These are phyloP conservation scores for Macrostomum lignano DNA, from an alignment of 1,140 invertebrate genomes.

Conservation along the genomic window DNA sequence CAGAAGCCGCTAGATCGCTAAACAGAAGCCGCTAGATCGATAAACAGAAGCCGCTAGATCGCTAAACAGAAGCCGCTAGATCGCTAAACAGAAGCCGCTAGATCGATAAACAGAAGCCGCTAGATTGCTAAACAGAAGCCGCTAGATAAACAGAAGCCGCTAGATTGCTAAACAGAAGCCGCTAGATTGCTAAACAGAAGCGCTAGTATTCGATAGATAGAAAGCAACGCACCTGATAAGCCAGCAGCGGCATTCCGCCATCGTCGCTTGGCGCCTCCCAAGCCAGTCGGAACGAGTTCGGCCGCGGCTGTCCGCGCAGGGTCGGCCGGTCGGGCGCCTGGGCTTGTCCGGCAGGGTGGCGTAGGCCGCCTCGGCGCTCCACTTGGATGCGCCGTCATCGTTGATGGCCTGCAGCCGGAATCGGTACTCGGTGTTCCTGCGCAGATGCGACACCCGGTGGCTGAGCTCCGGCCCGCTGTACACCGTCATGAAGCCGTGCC, in stretches of 20 bases:
- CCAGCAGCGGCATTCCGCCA: not conserved
- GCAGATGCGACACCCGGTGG: slow-evolving; percentile 37
- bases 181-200: no score
- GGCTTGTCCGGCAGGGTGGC: slow-evolving; percentile 45
- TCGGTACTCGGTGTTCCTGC: slow-evolving; percentile 43
- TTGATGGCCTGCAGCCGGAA: slow-evolving; percentile 47
- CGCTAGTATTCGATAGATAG: no score
- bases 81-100: no score
- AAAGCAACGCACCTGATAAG: no score
- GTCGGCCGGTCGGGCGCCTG: slow-evolving; percentile 30
- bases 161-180: no score
- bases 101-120: no score
- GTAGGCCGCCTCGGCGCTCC: slow-evolving; percentile 46
- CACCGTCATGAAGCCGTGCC: slow-evolving; percentile 44
- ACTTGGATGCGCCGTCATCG: slow-evolving; percentile 46
- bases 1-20: no score
- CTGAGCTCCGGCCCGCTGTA: slow-evolving; percentile 43
- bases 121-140: no score
- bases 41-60: no score
- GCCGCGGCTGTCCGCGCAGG: slow-evolving; percentile 46
- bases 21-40: no score
- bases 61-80: no score
- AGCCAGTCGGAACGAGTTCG: slow-evolving; percentile 39
- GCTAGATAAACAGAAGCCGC: no score
- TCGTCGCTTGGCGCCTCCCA: slow-evolving; percentile 30